Percentiles rank a stretch among this genome's conserved stretches.
Conservation (phyloP, 2,888 invertebrate species). For the Brachyptera risi region DNA sequence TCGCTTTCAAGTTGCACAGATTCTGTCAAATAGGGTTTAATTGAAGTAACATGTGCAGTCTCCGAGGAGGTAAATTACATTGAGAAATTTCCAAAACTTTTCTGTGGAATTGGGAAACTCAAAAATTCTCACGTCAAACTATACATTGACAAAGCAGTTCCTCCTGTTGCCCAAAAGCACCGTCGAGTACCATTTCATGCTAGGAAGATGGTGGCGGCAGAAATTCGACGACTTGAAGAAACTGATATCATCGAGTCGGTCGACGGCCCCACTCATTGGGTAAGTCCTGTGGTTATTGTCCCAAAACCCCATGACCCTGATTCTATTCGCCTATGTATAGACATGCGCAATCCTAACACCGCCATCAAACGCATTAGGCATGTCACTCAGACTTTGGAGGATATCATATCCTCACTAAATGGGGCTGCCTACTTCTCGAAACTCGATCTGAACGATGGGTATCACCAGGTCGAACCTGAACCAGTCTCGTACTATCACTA, state of each 20-base stretch:
- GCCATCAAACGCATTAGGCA: slow-evolving; percentile 12
- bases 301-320: slow-evolving; percentile 9
- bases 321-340: neutral
- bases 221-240: slow-evolving; percentile 3
- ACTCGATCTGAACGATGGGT: slow-evolving; percentile 3
- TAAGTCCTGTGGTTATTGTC: neutral
- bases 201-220: slow-evolving; percentile 1
- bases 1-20: neutral
- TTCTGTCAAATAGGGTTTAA: neutral
- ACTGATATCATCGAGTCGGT: slow-evolving; percentile 6
- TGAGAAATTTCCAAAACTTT: neutral
- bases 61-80: neutral
- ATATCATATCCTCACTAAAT: slow-evolving; percentile 1
- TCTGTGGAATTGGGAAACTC: neutral
- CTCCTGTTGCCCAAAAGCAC: slow-evolving; percentile 13
- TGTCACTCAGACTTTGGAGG: slow-evolving; percentile 2
- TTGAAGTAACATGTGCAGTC: slow-evolving; percentile 1
- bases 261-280: slow-evolving; percentile 7
- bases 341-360: slow-evolving; percentile 6
- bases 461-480: slow-evolving; percentile 4
- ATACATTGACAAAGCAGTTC: neutral
- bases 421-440: neutral
- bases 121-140: neutral
- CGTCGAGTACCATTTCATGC: neutral
- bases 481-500: neutral